A percentile compares a stretch with the other conserved stretches of the same genome.
Evolutionary conservation across 1,140 invertebrate species (phyloP).

Genomic region (Yoshiicerus persimilis): DNA sequence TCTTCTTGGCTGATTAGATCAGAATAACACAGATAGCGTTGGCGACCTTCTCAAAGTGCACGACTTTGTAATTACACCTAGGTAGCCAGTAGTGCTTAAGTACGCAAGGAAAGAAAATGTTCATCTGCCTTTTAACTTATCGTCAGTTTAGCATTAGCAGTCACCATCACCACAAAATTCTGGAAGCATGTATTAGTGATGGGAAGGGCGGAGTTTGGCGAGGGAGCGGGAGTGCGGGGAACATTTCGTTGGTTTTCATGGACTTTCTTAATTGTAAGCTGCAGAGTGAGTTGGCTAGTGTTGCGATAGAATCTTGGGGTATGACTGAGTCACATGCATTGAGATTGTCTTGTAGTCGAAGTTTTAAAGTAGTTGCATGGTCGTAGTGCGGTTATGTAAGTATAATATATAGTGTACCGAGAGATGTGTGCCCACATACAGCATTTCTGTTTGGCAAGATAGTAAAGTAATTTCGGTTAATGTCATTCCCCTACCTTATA

Average conservation of each 20-base stretch:
- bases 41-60: not conserved
- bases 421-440: not conserved
- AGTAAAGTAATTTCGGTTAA: not conserved
- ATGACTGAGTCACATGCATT: not conserved
- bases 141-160: not conserved
- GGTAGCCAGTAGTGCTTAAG: not conserved
- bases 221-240: not conserved
- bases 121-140: not conserved
- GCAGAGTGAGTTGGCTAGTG: too few relatives aligned
- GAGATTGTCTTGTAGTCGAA: not conserved
- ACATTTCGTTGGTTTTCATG: not conserved
- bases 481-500: not conserved
- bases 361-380: not conserved
- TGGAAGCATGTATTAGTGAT: not conserved
- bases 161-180: not conserved
- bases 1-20: too few relatives aligned
- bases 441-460: not conserved
- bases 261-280: not conserved
- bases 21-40: not conserved
- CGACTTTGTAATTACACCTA: not conserved
- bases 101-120: not conserved
- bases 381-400: not conserved
- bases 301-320: not conserved
- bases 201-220: not conserved
- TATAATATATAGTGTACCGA: not conserved